Evolutionary conservation across 2,113 vertebrate species (phyloP), one percentile per base, ranked within the genome.

Genomic region (Rissa tridactyla): DNA sequence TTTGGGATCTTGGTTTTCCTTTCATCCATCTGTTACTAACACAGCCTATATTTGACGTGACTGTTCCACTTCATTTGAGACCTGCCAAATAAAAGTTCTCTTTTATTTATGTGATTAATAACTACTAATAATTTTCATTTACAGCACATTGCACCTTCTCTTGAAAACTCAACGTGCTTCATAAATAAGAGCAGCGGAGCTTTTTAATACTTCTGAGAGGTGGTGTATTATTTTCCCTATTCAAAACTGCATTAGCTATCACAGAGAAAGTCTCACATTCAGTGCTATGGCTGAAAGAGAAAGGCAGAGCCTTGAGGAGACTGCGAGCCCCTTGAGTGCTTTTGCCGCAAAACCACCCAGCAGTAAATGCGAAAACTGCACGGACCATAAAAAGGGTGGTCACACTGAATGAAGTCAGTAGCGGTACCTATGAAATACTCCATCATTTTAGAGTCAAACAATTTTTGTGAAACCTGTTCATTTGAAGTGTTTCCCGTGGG

Each of bases 301-400:
- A 86, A 89, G 70, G 80, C 77, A 87, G 58, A 92, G 40, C 79
- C 82, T 68, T 46, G 78, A 92, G 78, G 70, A 95, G 49, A 40
- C 4, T 1, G 65, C 0, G 1, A 89, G 62, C 46, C 66, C 78
- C 62, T 79, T 51, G 70, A 85, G 84, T 80, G 78, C 62, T 91
- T 96, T 94, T 91, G 75, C 85, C 66, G 64, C 78, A 83, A 65
- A 92, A 94, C 71, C 42, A 8, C 75, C 54, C 86, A 70, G 87
- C 76, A 95, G 86, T 73, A 85, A 87, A 77, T 54, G 81, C 91
- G 87, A 82, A 80, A 92, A 49, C 61, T 87, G 61, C 78, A 70
- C 0, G 29, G 42, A 30, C 58, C 47, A 55, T 77, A 30, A 85
- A 87, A 85, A 77, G 23, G 6, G 5, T 4, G 85, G 44, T 85